phyloP scores from a whole-genome alignment of 2,797 vertebrate species.

The Bryconaethiops microstoma region DNA sequence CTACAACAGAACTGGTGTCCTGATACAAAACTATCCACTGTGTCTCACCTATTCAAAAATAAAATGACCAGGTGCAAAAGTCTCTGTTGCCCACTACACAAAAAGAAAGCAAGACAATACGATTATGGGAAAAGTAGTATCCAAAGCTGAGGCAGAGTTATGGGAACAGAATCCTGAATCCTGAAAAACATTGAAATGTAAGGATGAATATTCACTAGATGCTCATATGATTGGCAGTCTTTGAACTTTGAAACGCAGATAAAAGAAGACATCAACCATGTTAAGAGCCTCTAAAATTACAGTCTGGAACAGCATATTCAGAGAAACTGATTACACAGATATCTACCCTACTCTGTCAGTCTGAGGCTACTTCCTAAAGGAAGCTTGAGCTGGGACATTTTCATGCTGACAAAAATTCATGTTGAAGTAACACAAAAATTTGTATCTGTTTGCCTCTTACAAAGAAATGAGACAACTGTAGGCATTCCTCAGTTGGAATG shows the following conservation, averaged over 20 bases:
- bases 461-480: too few species aligned
- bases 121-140: constrained; percentile 49
- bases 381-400: not conserved
- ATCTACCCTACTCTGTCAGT: not conserved
- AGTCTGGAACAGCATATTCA: not conserved
- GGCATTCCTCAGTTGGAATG: not conserved
- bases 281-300: not conserved
- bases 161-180: not conserved
- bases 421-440: not conserved
- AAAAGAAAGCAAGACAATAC: constrained; percentile 2
- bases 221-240: not conserved
- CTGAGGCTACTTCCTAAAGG: not conserved
- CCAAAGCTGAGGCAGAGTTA: constrained; percentile 2
- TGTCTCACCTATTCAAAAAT: constrained; percentile 2
- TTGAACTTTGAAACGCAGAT: constrained; percentile 4
- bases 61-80: constrained; percentile 18
- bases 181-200: not conserved
- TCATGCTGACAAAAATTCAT: not conserved
- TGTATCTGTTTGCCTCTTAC: too few species aligned
- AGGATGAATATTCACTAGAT: not conserved
- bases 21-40: not conserved
- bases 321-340: not conserved
- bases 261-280: not conserved
- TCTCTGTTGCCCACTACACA: constrained; percentile 3
- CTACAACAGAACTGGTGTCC: not conserved